Conservation (phyloP, 2,797 vertebrate genomes). For the Pteronotus mesoamericanus region DNA sequence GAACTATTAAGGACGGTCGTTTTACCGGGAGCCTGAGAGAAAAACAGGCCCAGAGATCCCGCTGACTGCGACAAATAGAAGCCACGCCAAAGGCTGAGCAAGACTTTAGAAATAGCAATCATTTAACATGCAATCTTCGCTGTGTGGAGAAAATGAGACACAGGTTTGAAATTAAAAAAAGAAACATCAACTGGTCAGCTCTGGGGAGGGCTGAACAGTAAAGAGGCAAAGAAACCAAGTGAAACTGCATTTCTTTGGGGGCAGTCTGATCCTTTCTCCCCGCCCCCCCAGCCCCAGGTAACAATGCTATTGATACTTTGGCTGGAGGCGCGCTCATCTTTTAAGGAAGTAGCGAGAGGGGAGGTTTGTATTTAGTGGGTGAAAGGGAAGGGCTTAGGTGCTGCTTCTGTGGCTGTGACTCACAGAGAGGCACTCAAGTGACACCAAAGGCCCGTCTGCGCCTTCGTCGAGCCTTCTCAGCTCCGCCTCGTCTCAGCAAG, state of each 20-base stretch:
- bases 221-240: neutral
- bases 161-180: neutral
- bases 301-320: neutral
- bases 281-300: neutral
- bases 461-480: neutral
- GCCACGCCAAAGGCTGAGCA: neutral
- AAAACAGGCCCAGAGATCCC: neutral
- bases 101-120: neutral
- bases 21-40: neutral
- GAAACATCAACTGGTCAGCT: neutral
- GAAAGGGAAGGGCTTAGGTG: neutral
- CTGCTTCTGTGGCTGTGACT: neutral
- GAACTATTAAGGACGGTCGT: neutral
- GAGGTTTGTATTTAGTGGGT: neutral
- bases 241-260: neutral
- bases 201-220: fast-evolving
- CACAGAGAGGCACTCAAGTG: neutral
- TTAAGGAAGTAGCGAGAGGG: neutral
- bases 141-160: neutral
- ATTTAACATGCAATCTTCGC: neutral
- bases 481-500: neutral
- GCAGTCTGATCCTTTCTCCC: neutral
- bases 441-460: neutral
- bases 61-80: neutral
- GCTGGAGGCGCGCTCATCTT: neutral